Evolutionary conservation across 2,888 invertebrate genomes (phyloP), one percentile per base, ranked within the genome.

Genomic region (Eupithecia dodoneata): DNA sequence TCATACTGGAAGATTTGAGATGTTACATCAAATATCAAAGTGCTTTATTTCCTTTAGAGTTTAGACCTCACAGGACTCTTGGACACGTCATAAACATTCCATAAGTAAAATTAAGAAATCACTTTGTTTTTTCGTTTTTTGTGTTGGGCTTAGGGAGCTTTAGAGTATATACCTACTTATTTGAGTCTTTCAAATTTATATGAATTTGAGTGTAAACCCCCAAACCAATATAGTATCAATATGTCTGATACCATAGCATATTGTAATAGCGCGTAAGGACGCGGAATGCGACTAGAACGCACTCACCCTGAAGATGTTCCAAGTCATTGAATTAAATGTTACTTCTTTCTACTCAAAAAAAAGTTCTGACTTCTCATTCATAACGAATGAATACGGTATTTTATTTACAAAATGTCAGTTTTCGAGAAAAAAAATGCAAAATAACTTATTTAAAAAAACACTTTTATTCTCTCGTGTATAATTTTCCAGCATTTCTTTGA

Each of bases 381-480:
- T 7, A 6, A 45, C 7, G 1, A 45, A 45, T 45, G 4, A 45
- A 45, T 45, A 30, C 45, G 7, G 45, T 45, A 45, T 45, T 45
- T 45, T 7, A 6, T 45, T 45, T 5, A 49, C 49, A 13, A 15
- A 15, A 15, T 52, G 15, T 52, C 0, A 52, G 52, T 15, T 15
- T 52, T 15, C n/a, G 0, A 55, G 6, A 55, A 55, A 55, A 55
- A 2, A 7, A 55, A 4, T 7, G n/a, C n/a, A 9, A 30, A 30
- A 30, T 30, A 30, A 30, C 18, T 55, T 13, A 55, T 55, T 55
- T 55, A 7, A 55, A 55, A 30, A n/a, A n/a, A n/a, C 2, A 55
- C n/a, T 55, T 2, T 15, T 15, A 15, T 4, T 55, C 30, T 55
- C 84, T 83, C 82, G 80, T 76, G 77, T 83, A 81, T 15, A 6